Evolutionary conservation across 1,140 invertebrate species (phyloP), one percentile per base, ranked within the genome.

Genomic region (Sycobia sp.): DNA sequence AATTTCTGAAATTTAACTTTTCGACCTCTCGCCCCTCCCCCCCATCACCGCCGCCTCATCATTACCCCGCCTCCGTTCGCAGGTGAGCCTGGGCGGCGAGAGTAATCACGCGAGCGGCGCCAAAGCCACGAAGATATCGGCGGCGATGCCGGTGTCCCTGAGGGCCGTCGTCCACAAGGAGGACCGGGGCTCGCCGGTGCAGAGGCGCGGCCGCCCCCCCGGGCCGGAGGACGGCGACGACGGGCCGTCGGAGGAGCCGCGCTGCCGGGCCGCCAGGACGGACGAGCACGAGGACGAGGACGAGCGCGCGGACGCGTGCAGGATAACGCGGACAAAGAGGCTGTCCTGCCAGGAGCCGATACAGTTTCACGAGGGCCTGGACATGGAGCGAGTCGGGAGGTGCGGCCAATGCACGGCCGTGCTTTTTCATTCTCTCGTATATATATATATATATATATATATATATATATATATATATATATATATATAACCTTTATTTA

Each of bases 91-190:
- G 27, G 72, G 71, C 57, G 79, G 79, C 64, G 77, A 76, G 57
- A 77, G 77, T 56, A 50, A 73, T 16, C 68, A 71, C 29, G 29
- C 29, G 51, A 73, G 61, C 61, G 73, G 61, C 61, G 73, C 59
- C 65, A 63, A 71, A 36, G 73, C 70, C 38, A 81, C 81, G 80
- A 81, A 79, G 67, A 81, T 82, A 63, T 80, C 80, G 55, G 73
- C 80, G 55, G 73, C 71, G 59, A 79, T 72, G 27, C 68, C 73
- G 43, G 70, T 67, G 68, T 77, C 76, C 56, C 75, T 73, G 34
- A 75, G 74, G 67, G 67, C 73, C 49, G 67, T 73, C 47, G 74
- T 76, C 36, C 70, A 70, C 44, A 71, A 72, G 56, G 72, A 77
- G 49, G 76, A 36, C 64, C 67, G 72, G n/a, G 59, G 53, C 69